phyloP scores from a whole-genome alignment of 1,140 invertebrate species.

The Kradibia gibbosae region DNA sequence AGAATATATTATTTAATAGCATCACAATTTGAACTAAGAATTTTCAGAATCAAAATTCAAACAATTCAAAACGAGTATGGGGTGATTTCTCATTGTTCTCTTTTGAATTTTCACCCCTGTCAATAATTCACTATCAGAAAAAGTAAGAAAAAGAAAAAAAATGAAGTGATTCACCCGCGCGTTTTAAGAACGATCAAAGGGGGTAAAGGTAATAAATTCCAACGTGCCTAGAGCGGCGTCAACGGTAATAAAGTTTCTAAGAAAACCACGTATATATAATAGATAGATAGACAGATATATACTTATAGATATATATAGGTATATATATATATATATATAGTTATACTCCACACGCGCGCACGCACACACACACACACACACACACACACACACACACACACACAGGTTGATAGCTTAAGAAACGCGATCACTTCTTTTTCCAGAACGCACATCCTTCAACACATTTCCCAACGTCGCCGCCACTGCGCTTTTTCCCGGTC shows the following conservation, averaged over 20 bases:
- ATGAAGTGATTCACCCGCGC: not conserved
- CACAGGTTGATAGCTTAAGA: conserved; percentile 1
- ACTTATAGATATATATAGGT: too few species aligned
- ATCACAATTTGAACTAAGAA: not conserved
- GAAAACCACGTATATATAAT: not conserved
- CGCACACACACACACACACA: not conserved
- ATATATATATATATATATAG: not conserved
- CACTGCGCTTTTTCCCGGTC: conserved; percentile 29
- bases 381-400: not conserved
- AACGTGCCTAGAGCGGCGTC: conserved; percentile 15
- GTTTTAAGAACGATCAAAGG: conserved; percentile 37
- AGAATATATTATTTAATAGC: too few species aligned
- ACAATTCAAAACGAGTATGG: not conserved
- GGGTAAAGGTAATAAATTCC: conserved; percentile 45
- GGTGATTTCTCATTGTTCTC: not conserved
- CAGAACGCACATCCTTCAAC: conserved; percentile 25
- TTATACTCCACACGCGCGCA: too few species aligned
- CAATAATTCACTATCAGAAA: conserved; percentile 19
- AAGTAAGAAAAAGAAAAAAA: conserved; percentile 5
- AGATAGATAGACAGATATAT: too few species aligned
- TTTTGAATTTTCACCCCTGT: not conserved
- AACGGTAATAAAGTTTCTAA: conserved; percentile 45
- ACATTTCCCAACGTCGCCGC: conserved; percentile 37
- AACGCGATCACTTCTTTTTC: conserved; percentile 35
- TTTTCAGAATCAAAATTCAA: not conserved